These are phyloP conservation scores for Pseudococcus jackbeardsleyi DNA, from an alignment of 2,888 invertebrate species.

Conservation along the genomic window DNA sequence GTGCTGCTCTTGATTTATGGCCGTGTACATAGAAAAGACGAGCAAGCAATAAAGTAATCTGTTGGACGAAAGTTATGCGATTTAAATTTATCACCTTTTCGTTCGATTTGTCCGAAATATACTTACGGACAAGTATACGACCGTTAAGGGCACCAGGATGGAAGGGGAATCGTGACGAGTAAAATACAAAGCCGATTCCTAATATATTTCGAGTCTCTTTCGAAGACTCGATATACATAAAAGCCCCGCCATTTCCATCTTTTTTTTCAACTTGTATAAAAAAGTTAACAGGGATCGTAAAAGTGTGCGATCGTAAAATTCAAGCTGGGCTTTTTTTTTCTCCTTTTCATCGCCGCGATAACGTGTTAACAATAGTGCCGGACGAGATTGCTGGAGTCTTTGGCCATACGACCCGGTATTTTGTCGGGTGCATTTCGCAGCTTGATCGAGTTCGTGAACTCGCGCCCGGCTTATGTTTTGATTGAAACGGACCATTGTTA, in stretches of 20 bases:
- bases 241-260: background rate
- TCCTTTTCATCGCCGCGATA: background rate
- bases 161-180: slow-evolving; percentile 19
- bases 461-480: background rate
- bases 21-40: slow-evolving; percentile 46
- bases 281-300: slow-evolving; percentile 49
- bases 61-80: slow-evolving; percentile 48
- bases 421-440: background rate
- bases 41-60: slow-evolving; percentile 50
- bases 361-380: slow-evolving; percentile 1
- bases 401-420: background rate
- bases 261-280: slow-evolving; percentile 2
- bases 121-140: background rate
- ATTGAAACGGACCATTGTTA: slow-evolving; percentile 25
- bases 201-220: background rate
- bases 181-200: slow-evolving; percentile 30
- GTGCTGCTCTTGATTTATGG: slow-evolving; percentile 45
- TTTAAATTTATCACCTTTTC: slow-evolving; percentile 54
- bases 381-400: background rate
- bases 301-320: slow-evolving; percentile 47
- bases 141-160: background rate
- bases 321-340: background rate
- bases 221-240: background rate
- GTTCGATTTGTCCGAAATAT: slow-evolving; percentile 48
- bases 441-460: slow-evolving; percentile 17